Conservation (phyloP, 2,113 vertebrate genomes). For the Thomomys bottae region DNA sequence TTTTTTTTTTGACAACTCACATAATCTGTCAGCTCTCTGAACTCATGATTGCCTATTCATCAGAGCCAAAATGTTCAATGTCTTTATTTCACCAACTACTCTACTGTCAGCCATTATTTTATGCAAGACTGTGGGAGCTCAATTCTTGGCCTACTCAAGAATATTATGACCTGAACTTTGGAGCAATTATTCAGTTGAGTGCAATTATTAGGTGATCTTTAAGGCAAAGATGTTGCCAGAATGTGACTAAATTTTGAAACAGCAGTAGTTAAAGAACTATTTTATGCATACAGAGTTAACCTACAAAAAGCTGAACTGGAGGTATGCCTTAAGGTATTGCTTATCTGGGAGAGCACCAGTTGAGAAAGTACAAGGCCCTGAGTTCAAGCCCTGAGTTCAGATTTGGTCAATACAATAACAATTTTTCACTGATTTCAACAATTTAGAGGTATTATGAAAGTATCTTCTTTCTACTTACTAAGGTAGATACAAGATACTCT, state of each 20-base stretch:
- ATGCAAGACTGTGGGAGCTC: conserved; percentile 15
- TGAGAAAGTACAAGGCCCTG: too few species aligned
- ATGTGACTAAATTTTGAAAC: conserved; percentile 36
- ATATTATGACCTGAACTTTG: conserved; percentile 20
- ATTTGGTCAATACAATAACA: too few species aligned
- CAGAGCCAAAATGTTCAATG: conserved; percentile 11
- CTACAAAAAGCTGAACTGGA: too few species aligned
- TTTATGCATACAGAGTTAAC: not conserved
- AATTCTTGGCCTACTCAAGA: conserved; percentile 9
- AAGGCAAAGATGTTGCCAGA: conserved; percentile 34
- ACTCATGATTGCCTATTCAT: conserved; percentile 32
- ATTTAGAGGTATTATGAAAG: too few species aligned
- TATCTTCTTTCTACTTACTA: too few species aligned
- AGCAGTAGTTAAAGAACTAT: conserved; percentile 23
- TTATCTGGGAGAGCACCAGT: too few species aligned
- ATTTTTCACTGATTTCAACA: too few species aligned
- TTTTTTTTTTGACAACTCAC: conserved; percentile 48
- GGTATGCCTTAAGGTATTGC: too few species aligned
- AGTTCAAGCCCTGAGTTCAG: too few species aligned
- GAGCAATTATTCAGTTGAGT: conserved; percentile 70
- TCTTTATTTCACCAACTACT: conserved; percentile 41
- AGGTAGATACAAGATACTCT: too few species aligned
- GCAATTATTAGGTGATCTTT: conserved; percentile 71
- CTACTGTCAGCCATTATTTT: conserved; percentile 12
- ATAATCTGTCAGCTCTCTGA: conserved; percentile 55